These are phyloP conservation scores for Drosophila diplacantha DNA, from an alignment of 2,888 invertebrate species.

Conservation along the genomic window DNA sequence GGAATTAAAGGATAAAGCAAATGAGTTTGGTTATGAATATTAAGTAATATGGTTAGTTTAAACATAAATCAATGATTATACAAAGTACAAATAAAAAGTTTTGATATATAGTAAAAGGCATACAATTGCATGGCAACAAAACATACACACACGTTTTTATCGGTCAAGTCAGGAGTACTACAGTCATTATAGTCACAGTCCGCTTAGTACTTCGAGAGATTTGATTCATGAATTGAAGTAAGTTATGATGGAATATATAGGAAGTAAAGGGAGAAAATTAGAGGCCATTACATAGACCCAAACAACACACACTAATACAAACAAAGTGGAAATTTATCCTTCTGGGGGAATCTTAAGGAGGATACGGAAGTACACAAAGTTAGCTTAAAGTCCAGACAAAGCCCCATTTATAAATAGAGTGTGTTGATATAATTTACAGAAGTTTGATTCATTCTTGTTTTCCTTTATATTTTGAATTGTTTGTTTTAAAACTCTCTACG, in stretches of 20 bases:
- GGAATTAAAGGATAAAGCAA: conserved; percentile 1
- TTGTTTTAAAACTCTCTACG: conserved; percentile 61
- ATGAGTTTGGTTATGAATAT: neutral
- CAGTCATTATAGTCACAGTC: conserved; percentile 32
- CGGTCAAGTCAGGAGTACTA: conserved; percentile 26
- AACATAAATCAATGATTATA: conserved; percentile 1
- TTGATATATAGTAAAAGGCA: conserved; percentile 61
- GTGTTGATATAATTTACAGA: conserved; percentile 48
- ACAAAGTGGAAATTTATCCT: conserved; percentile 5
- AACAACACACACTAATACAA: conserved; percentile 26
- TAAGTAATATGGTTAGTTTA: conserved; percentile 9
- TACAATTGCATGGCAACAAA: conserved; percentile 70
- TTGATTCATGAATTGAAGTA: neutral
- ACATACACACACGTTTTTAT: conserved; percentile 66
- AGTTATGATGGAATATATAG: conserved; percentile 5
- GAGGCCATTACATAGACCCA: conserved; percentile 19
- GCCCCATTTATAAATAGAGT: conserved; percentile 31
- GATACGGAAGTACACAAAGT: conserved; percentile 5
- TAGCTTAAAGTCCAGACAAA: conserved; percentile 29
- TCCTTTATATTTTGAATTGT: conserved; percentile 16
- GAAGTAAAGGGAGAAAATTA: neutral
- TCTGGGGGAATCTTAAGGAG: neutral
- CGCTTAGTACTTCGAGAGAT: conserved; percentile 24
- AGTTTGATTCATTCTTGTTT: conserved; percentile 2
- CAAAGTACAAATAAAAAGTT: conserved; percentile 30